Evolutionary conservation across 1,140 invertebrate genomes (phyloP), one percentile per base, ranked within the genome.

Genomic region (Eueides isabella): DNA sequence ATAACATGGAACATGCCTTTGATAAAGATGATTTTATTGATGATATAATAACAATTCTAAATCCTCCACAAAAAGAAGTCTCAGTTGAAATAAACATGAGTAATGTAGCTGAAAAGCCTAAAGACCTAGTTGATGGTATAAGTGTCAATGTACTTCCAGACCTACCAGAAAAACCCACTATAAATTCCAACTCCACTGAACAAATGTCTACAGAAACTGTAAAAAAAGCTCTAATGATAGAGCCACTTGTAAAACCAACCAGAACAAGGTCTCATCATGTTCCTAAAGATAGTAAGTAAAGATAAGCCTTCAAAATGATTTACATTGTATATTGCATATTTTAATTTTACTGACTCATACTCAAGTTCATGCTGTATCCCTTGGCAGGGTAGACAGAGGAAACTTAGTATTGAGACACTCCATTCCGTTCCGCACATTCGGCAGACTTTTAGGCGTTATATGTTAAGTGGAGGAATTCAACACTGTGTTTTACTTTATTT

Each of bases 191-290:
- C 31, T 66, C 48, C 23, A 6, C 2, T 67, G 30, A 63, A 71
- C 73, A 72, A 41, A 63, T 62, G 38, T 64, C 70, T 31, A 67
- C 26, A 69, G 74, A 79, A 62, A 38, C 29, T 62, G 33, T 66
- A 74, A 87, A 85, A 76, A 89, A 78, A 80, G 74, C 76, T 41
- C 82, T 88, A 81, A 80, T 90, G 38, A 87, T 86, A 72, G 81
- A 87, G 72, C 84, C 86, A 28, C 76, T 80, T 67, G 38, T 33
- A 55, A 71, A 76, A 71, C 61, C 76, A 67, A 31, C 28, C 61
- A 76, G 67, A 81, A 79, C 73, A 75, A 88, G 85, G 76, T 31
- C 69, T 67, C 44, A 76, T 38, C 31, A 35, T 29, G 28, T 7
- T 23, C 38, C 16, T 33, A 41, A 44, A 44, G 77, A 85, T 80